phyloP scores from a whole-genome alignment of 2,113 vertebrate species.

The Cheilinus undulatus region DNA sequence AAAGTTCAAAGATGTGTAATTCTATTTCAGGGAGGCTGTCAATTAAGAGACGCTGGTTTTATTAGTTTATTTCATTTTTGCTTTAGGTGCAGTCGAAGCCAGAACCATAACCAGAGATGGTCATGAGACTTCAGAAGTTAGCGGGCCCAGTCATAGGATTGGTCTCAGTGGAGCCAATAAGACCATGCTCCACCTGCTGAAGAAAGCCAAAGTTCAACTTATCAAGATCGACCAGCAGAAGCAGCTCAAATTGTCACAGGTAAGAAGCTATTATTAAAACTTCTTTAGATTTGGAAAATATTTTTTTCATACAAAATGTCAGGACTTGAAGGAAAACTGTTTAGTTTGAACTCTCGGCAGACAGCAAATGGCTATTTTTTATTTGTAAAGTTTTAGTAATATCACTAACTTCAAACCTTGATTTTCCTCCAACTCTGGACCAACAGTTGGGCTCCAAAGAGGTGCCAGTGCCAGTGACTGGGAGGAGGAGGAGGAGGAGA shows the following conservation, averaged over 20 bases:
- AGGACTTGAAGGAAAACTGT: no score
- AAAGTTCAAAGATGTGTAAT: no score
- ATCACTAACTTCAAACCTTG: background rate
- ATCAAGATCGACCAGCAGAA: conserved; percentile 95
- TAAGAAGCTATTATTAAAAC: conserved; percentile 27
- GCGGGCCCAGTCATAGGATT: conserved; percentile 66
- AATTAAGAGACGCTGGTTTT: background rate
- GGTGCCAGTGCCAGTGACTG: conserved; percentile 49
- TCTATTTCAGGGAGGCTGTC: no score
- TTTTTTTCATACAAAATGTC: no score
- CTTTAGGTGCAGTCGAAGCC: conserved; percentile 32
- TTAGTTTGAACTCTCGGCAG: no score
- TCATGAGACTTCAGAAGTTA: conserved; percentile 45
- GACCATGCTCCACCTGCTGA: conserved; percentile 91
- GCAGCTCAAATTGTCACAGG: conserved; percentile 84
- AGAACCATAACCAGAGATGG: background rate
- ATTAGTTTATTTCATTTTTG: background rate
- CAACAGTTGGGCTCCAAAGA: conserved; percentile 60
- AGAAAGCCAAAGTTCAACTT: conserved; percentile 92
- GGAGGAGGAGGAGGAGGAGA: conserved; percentile 76
- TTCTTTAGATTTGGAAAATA: background rate
- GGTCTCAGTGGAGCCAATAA: conserved; percentile 88
- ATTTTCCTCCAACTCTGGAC: conserved; percentile 30
- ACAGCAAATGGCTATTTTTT: background rate
- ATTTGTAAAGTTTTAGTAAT: background rate